Evolutionary conservation across 35 echinoderm and acorn worm species (phyloP), one percentile per base, ranked within the genome.

Genomic region (Ophiothrix spiculata): DNA sequence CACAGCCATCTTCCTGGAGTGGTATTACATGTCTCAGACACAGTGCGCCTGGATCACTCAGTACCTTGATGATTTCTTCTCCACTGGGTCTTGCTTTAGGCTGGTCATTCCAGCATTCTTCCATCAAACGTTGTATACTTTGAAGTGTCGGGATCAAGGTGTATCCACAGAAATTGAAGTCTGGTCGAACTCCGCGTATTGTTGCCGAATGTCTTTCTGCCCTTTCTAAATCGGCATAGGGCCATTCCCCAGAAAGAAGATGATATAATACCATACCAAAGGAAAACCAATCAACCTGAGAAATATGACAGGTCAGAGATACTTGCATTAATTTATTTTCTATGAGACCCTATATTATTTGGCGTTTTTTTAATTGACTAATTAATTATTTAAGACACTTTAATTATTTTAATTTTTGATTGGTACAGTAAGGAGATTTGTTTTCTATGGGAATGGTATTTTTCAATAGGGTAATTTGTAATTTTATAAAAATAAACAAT

Each of bases 271-370:
- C 76, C 92, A 93, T 93, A 12, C 81, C 60, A 56, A 85, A 93
- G 1, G 87, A 93, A 33, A 93, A 93, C 77, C 87, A 89, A 76
- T 93, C 92, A 74, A 83, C 92, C 92, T 93, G 64, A 23, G 8
- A 2, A 86, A 69, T 31, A 81, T 1, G 1, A 74, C n/a, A 31
- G 29, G n/a, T n/a, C n/a, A n/a, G n/a, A n/a, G n/a, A n/a, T n/a
- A n/a, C n/a, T n/a, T n/a, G n/a, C n/a, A n/a, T n/a, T n/a, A n/a
- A n/a, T n/a, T n/a, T n/a, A n/a, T n/a, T n/a, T n/a, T n/a, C n/a
- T n/a, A n/a, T n/a, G n/a, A n/a, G n/a, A n/a, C n/a, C n/a, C n/a
- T n/a, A n/a, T n/a, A n/a, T n/a, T n/a, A n/a, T n/a, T n/a, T n/a
- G n/a, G n/a, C n/a, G n/a, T n/a, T n/a, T n/a, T n/a, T n/a, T n/a